Evolutionary conservation across 1,140 invertebrate species (phyloP).

Genomic region (Zaprionus camerounensis): DNA sequence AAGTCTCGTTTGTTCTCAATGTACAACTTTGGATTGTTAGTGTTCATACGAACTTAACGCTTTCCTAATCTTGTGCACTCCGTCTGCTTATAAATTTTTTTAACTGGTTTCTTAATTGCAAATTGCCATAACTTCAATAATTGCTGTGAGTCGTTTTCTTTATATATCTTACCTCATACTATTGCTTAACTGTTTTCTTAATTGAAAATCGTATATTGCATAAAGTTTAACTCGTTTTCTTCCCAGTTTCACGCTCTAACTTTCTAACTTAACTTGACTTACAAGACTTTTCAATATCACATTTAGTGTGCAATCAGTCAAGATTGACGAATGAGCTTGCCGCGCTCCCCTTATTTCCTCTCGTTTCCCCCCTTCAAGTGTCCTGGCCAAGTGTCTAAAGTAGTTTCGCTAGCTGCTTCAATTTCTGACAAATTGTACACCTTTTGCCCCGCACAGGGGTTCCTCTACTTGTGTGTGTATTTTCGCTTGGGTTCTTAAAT

Average conservation of each 20-base stretch:
- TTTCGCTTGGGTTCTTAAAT: conserved; percentile 52
- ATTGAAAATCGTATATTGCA: neutral
- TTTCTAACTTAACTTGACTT: neutral
- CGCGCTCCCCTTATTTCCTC: neutral
- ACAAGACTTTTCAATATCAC: neutral
- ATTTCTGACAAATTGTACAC: conserved; percentile 31
- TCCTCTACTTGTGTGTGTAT: neutral
- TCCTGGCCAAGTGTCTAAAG: conserved; percentile 26
- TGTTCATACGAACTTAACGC: too few species aligned
- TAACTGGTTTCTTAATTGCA: too few species aligned
- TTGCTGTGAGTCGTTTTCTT: too few species aligned
- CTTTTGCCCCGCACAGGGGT: conserved; percentile 12
- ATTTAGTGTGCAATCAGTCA: conserved; percentile 3
- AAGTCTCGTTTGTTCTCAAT: too few species aligned
- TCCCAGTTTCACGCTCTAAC: neutral
- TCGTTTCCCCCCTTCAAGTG: neutral
- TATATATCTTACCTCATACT: neutral
- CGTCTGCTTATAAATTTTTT: too few species aligned
- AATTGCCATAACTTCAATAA: too few species aligned
- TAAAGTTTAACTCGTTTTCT: neutral
- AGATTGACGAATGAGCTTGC: conserved; percentile 1
- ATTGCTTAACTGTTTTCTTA: neutral
- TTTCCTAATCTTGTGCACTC: too few species aligned
- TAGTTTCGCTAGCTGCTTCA: conserved; percentile 38
- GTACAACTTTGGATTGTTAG: too few species aligned